Evolutionary conservation across 1,140 invertebrate species (phyloP), one percentile per base, ranked within the genome.

Genomic region (Tetranychus cinnabarinus): DNA sequence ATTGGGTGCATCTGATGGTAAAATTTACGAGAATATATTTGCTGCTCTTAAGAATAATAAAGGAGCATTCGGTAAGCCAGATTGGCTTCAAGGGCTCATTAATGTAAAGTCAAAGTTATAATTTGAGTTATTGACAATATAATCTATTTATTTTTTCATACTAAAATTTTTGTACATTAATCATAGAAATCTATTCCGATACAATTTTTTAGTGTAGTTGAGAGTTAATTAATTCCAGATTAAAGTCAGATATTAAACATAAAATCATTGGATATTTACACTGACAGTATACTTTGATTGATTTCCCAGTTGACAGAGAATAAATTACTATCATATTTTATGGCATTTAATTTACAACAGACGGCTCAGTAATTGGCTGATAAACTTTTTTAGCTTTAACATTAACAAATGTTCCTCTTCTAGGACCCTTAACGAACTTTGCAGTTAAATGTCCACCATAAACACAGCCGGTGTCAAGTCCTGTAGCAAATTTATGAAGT

Each of bases 1-100:
- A n/a, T 73, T 89, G 13, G 86, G 85, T 56, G 74, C 77, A 67
- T 80, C 84, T 2, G 84, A 89, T 75, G 87, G 86, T 60, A 76
- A 85, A 72, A 84, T 89, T 59, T 91, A 91, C 70, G 70, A 74
- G 62, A 71, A 76, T 61, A 67, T 76, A 42, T 72, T 72, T 61
- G 64, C 68, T 47, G 72, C 71, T 36, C 71, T 75, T 66, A 65
- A 70, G 12, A 67, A 71, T 36, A 69, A 66, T 42, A 63, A 67
- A 46, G 67, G 69, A 33, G 68, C 67, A 36, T 65, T 74, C 55
- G 70, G 73, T 62, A 66, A 73, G 60, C 69, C 72, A 34, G 61
- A 65, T 42, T 75, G 69, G 67, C 74, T 72, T 71, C 64, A 63
- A 42, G 69, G 73, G n/a, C 72, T 73, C 66, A 65, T 68, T 8